Evolutionary conservation across 2,888 invertebrate genomes (phyloP).

Genomic region (Ligdia adustata): DNA sequence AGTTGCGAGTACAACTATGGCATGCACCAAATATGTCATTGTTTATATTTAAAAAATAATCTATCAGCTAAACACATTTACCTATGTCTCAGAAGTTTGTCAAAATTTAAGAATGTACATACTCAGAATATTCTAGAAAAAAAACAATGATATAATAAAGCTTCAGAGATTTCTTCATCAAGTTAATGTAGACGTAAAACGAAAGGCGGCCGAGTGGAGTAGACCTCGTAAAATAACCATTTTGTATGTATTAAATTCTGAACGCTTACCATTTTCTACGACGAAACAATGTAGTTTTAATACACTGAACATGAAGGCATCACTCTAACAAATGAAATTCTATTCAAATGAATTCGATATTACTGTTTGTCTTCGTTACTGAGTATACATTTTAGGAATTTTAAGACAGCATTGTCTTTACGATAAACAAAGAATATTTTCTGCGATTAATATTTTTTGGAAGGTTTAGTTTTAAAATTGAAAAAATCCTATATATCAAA

Average conservation of each 20-base stretch:
- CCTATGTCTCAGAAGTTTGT: too few relatives aligned
- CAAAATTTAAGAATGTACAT: too few relatives aligned
- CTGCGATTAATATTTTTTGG: too few relatives aligned
- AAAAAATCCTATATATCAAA: too few relatives aligned
- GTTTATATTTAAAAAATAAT: too few relatives aligned
- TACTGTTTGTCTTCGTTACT: constrained; percentile 22
- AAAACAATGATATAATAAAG: too few relatives aligned
- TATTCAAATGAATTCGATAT: constrained; percentile 13
- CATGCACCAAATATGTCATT: too few relatives aligned
- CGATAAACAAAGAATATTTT: too few relatives aligned
- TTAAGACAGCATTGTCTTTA: neutral
- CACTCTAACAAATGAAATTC: constrained; percentile 17
- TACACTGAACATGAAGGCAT: constrained; percentile 8
- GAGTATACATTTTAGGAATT: constrained; percentile 4
- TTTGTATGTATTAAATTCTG: constrained; percentile 16
- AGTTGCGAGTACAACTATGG: too few relatives aligned
- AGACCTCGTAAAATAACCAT: constrained; percentile 19
- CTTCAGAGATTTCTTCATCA: constrained; percentile 6
- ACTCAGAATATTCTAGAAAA: too few relatives aligned
- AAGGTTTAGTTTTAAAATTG: too few relatives aligned
- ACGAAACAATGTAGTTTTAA: constrained; percentile 24
- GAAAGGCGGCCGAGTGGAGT: neutral
- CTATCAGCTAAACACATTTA: too few relatives aligned
- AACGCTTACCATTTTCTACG: constrained; percentile 9
- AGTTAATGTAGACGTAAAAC: constrained; percentile 12